Evolutionary conservation across 2,113 vertebrate species (phyloP), one percentile per base, ranked within the genome.

Genomic region (Nothobranchius kuhntae): DNA sequence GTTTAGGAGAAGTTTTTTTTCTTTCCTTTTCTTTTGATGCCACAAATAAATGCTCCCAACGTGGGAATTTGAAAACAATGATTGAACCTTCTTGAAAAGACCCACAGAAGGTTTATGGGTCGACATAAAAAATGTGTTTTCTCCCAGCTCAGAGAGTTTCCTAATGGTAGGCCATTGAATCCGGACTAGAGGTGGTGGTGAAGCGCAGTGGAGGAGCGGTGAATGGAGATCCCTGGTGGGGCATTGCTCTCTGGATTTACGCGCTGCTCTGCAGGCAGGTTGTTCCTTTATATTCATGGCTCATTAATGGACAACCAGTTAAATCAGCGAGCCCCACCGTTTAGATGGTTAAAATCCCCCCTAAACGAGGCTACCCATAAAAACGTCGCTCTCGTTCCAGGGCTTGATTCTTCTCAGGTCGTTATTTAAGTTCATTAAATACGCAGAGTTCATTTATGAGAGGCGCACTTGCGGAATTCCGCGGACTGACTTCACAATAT

Each of bases 291-390:
- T 92, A 92, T 94, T 95, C 93, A 93, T 89, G 94, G 88, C 91
- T 93, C 93, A 87, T 93, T 93, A 92, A 92, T 89, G 88, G 89
- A 89, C 94, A 94, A 96, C 96, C 94, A 94, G 95, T 94, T 95
- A 91, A 94, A 94, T 94, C 86, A 78, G 88, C 91, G 85, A 91
- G 84, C 79, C 88, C 87, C 89, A 73, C 88, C 90, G 87, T 91
- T 87, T 84, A 85, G 83, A 94, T 90, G 83, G 91, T 91, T 91
- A 80, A 79, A 87, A 82, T 73, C 86, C 85, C 61, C 47, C 85
- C 86, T 9, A 89, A 91, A 90, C 90, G 91, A 89, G 88, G 89
- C 80, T 83, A 86, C 46, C 80, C 75, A 90, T 84, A 86, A 89
- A 78, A 84, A 65, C 74, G 77, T 83, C 78, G 81, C 89, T 84